Base-by-base conservation (phyloP, 2,113 vertebrate species). In the Heptranchias perlo region DNA sequence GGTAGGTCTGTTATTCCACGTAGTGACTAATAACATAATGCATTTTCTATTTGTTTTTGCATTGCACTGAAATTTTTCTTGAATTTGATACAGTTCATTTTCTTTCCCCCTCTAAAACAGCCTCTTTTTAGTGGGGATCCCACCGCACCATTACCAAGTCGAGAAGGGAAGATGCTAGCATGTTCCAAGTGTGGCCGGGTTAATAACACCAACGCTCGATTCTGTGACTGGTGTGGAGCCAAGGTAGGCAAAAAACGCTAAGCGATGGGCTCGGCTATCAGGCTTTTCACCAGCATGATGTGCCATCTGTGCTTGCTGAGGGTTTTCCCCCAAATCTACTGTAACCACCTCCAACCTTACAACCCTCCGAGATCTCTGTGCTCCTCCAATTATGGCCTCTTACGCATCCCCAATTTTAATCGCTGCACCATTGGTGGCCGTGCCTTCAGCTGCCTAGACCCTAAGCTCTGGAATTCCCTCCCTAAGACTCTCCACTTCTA, bases 151-250 rank as follows among this genome's bases (percentile, higher is more conserved):
- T 86, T 87, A 0, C 96, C 96, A 5, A 96, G 89, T 78, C 96
- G 96, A 58, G 96, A 96, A 3, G 73, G 96, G 82, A 98, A 97
- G 96, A 97, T 67, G 86, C 54, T 97, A 65, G 96, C 69, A 21
- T 99, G 98, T 96, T 98, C 97, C 82, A 98, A 97, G 39, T 99
- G 98, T 97, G 96, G 96, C 4, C 96, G 97, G 0, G 21, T 96
- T 25, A 99, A 98, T 96, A 97, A 84, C 31, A 31, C 76, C 0
- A 96, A 98, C 0, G 98, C 98, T 5, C 96, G 96, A 96, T 99
- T 98, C 98, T 99, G 99, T 0, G 98, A 98, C 97, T 98, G 98
- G 98, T 99, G 98, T 47, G 98, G 98, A 92, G 97, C 97, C 96
- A 98, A 98, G 98, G 98, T 97, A 97, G 0, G 96, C 97, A 69